phyloP scores from a whole-genome alignment of 2,113 vertebrate species.

The Narcine bancroftii region DNA sequence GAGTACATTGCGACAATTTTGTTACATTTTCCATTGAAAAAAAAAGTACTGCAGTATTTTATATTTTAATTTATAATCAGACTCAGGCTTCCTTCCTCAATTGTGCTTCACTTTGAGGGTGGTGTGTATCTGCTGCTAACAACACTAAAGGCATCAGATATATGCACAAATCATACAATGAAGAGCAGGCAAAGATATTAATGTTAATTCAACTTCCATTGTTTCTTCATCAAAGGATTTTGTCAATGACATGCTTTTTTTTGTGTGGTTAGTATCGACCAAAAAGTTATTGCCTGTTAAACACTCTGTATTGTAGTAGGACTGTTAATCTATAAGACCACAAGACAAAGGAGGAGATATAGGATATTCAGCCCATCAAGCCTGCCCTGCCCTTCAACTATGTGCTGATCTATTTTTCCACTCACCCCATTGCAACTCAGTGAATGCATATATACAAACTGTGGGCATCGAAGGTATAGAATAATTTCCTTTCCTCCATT shows the following conservation, averaged over 20 bases:
- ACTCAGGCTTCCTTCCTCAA: neutral
- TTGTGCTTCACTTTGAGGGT: neutral
- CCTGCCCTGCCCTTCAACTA: no score
- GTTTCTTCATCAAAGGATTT: no score
- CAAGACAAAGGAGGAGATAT: no score
- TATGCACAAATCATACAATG: no score
- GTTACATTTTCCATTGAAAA: no score
- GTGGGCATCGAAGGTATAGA: no score
- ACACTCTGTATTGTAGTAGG: neutral
- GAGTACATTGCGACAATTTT: no score
- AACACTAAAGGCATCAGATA: no score
- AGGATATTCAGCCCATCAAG: no score
- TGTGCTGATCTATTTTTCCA: no score
- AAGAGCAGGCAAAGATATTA: neutral
- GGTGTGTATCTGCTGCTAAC: neutral
- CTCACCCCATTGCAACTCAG: no score
- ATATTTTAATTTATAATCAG: neutral
- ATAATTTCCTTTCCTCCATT: conserved; percentile 8
- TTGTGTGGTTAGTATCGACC: neutral
- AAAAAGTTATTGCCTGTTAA: neutral
- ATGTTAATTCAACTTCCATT: neutral
- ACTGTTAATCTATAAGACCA: neutral
- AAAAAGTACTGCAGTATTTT: neutral
- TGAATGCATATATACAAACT: no score
- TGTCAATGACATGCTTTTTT: neutral